Conservation (phyloP, 2,113 vertebrate genomes). For the Scortum barcoo region DNA sequence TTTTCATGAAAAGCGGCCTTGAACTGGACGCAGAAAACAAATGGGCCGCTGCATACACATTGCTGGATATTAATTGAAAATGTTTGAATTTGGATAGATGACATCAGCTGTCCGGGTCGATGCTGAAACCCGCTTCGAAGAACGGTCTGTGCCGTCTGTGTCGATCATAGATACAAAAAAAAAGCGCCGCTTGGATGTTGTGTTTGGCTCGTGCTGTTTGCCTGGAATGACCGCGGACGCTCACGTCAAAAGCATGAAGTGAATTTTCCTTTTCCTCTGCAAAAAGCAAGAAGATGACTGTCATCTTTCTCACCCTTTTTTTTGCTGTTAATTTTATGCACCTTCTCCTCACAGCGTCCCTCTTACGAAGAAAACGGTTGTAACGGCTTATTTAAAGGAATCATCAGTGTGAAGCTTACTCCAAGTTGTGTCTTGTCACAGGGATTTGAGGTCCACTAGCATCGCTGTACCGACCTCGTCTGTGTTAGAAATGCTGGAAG, state of each 20-base stretch:
- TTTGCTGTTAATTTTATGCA: constrained; percentile 33
- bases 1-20: constrained; percentile 33
- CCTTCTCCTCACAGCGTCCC: constrained; percentile 13
- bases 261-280: constrained; percentile 36
- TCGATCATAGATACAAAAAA: constrained; percentile 28
- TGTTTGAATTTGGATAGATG: constrained; percentile 32
- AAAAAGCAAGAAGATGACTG: constrained; percentile 20
- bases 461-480: constrained; percentile 14
- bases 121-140: constrained; percentile 35
- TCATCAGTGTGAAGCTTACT: constrained; percentile 1
- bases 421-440: background rate
- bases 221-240: constrained; percentile 44
- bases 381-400: constrained; percentile 8
- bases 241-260: constrained; percentile 59
- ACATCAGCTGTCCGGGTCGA: constrained; percentile 6
- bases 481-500: constrained; percentile 73
- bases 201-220: constrained; percentile 46
- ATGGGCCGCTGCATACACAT: constrained; percentile 35
- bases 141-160: constrained; percentile 52
- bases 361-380: background rate
- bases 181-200: constrained; percentile 32
- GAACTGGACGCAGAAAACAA: constrained; percentile 54
- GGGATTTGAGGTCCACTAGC: constrained; percentile 22
- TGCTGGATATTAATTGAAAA: constrained; percentile 63
- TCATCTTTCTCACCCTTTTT: background rate